A percentile compares a stretch with the other conserved stretches of the same genome.
Evolutionary conservation across 2,113 vertebrate genomes (phyloP).

Genomic region (Piaya cayana): DNA sequence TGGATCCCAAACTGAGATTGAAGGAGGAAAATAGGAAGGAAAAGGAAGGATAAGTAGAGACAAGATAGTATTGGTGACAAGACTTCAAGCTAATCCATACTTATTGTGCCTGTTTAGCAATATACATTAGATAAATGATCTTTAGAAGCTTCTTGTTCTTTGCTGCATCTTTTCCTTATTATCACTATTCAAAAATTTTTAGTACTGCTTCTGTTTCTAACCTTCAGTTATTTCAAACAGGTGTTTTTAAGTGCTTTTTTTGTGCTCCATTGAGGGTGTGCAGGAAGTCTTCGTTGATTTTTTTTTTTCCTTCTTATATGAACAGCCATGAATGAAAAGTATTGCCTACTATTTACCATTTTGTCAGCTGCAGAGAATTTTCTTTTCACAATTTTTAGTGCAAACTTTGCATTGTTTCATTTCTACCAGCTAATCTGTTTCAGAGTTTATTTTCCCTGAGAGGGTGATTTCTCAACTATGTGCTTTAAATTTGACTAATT

Average conservation of each 20-base stretch:
- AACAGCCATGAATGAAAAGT: conserved; percentile 45
- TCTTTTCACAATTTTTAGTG: background rate
- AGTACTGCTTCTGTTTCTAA: conserved; percentile 10
- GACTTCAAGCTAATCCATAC: background rate
- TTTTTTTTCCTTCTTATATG: background rate
- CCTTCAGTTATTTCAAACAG: conserved; percentile 2
- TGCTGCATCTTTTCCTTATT: conserved; percentile 11
- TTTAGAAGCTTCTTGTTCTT: background rate
- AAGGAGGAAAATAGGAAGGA: background rate
- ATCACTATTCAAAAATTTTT: conserved; percentile 39
- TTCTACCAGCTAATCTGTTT: background rate
- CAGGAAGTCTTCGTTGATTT: background rate
- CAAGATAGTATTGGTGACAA: background rate
- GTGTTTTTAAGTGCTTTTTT: conserved; percentile 49
- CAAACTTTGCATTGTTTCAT: background rate
- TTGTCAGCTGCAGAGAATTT: background rate
- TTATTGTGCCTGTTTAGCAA: background rate
- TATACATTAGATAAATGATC: background rate
- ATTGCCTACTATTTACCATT: background rate
- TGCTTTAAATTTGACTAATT: background rate
- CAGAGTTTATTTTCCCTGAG: background rate
- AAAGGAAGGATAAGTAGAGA: background rate
- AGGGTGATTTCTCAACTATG: background rate
- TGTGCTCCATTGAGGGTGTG: background rate
- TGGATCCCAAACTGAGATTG: background rate